phyloP scores from a whole-genome alignment of 2,888 invertebrate species.

The Habrosyne pyritoides region DNA sequence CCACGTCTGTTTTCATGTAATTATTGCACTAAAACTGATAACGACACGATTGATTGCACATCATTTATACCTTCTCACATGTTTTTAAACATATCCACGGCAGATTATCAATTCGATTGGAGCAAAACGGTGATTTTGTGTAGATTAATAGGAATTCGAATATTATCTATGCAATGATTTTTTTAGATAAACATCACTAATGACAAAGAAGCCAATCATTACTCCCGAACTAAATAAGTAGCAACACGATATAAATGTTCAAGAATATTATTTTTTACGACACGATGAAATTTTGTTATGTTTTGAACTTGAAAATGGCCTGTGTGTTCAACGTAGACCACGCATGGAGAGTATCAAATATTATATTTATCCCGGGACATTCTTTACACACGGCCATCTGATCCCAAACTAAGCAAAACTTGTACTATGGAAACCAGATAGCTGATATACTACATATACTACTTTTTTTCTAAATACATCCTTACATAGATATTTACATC shows the following conservation, averaged over 20 bases:
- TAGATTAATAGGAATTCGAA: conserved; percentile 32
- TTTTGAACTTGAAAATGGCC: no score
- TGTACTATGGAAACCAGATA: no score
- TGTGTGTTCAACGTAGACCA: no score
- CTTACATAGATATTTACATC: no score
- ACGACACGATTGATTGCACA: conserved; percentile 28
- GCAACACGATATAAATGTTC: not conserved
- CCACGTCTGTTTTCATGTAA: conserved; percentile 19
- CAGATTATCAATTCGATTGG: conserved; percentile 42
- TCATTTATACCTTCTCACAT: conserved; percentile 40
- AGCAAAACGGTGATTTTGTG: conserved; percentile 34
- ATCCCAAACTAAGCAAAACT: no score
- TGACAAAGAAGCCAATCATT: not conserved
- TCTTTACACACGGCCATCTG: no score
- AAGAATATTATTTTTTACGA: not conserved
- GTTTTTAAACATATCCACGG: conserved; percentile 29
- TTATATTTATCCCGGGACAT: no score
- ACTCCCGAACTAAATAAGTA: not conserved
- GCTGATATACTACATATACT: no score
- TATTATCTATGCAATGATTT: not conserved
- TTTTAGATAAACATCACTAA: not conserved
- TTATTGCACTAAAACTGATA: conserved; percentile 40
- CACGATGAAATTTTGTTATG: no score
- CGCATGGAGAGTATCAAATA: no score
- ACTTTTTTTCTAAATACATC: no score